Conservation (phyloP, 2,888 invertebrate species). For the Latrodectus elegans region DNA sequence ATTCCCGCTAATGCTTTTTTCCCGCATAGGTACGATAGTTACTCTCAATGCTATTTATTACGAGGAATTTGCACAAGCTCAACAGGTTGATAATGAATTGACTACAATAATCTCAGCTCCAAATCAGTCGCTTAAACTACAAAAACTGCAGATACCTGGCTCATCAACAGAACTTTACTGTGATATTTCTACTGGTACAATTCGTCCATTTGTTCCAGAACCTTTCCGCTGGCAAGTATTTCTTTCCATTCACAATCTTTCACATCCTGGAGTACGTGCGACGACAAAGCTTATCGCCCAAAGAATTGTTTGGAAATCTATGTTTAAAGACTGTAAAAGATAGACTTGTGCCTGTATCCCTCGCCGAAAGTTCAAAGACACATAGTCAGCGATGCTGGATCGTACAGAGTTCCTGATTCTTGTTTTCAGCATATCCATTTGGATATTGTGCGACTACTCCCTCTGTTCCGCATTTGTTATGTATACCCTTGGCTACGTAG, state of each 20-base stretch:
- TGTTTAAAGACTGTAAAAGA: not conserved
- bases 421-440: not conserved
- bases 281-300: not conserved
- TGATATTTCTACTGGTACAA: not conserved
- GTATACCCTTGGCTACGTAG: too few relatives aligned
- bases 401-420: not conserved
- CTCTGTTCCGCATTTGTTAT: too few relatives aligned
- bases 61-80: not conserved
- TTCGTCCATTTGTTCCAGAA: not conserved
- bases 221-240: not conserved
- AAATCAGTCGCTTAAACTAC: too few relatives aligned
- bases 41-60: not conserved
- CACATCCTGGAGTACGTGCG: not conserved
- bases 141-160: too few relatives aligned
- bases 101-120: not conserved
- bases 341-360: not conserved
- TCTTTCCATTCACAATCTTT: not conserved
- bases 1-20: not conserved
- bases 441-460: too few relatives aligned
- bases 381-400: not conserved
- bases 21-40: not conserved
- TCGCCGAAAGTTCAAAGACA: not conserved
- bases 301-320: not conserved
- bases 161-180: too few relatives aligned
- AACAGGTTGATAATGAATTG: not conserved